Conservation (phyloP, 2,113 vertebrate genomes). For the Morone saxatilis region DNA sequence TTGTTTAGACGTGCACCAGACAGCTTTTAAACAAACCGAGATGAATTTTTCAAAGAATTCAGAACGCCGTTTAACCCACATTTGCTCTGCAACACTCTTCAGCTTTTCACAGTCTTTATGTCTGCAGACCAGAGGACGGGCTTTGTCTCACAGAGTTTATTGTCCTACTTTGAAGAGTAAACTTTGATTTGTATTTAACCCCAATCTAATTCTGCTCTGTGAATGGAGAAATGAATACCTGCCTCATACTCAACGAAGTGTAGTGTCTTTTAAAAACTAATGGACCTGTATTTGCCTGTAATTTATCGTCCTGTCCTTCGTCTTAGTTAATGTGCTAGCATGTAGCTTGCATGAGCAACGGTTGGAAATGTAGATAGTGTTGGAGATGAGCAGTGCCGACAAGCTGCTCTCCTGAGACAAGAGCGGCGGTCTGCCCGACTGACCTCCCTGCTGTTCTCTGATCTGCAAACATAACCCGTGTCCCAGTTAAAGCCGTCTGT, state of each 20-base stretch:
- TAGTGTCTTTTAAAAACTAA: constrained; percentile 72
- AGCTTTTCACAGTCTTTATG: constrained; percentile 15
- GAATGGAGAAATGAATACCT: constrained; percentile 56
- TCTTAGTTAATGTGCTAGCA: constrained; percentile 82
- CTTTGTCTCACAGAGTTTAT: constrained; percentile 44
- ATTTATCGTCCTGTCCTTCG: constrained; percentile 77
- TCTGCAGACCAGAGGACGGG: constrained; percentile 72
- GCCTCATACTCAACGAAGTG: constrained; percentile 69
- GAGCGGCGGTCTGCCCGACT: constrained; percentile 6
- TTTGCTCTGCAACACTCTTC: not conserved
- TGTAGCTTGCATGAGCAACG: constrained; percentile 83
- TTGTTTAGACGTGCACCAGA: constrained; percentile 4
- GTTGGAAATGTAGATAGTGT: constrained; percentile 75
- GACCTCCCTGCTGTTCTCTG: constrained; percentile 62
- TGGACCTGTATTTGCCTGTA: constrained; percentile 82
- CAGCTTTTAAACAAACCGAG: not conserved
- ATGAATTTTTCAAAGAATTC: not conserved
- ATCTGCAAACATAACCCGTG: constrained; percentile 69
- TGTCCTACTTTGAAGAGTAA: constrained; percentile 38
- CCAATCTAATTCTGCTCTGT: constrained; percentile 52
- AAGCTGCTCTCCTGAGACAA: constrained; percentile 49
- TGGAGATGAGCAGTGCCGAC: constrained; percentile 51
- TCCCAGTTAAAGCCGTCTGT: constrained; percentile 29
- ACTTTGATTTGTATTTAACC: constrained; percentile 63
- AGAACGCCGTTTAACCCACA: not conserved